Base-by-base conservation (phyloP, 1,140 invertebrate genomes). In the Drosophila bocki region DNA sequence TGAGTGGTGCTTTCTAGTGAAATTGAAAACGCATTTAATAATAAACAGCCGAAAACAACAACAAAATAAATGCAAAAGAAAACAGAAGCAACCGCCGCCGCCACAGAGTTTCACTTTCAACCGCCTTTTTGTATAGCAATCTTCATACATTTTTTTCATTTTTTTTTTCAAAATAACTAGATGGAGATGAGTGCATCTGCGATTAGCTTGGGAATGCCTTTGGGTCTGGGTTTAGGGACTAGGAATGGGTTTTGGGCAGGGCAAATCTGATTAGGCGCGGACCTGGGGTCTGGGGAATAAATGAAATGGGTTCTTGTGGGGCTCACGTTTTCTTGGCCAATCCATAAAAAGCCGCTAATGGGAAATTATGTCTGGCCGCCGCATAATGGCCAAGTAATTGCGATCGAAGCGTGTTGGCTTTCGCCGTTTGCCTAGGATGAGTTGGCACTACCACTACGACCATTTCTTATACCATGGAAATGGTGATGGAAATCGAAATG, bases 21-120 rank as follows among this genome's bases (percentile, higher is more conserved):
- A 88, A 88, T 88, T 88, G 84, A 88, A 88, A 88, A 90, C 84
- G 58, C 57, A 88, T 78, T 86, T 79, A 78, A 82, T 79, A 81
- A 78, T 61, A 82, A 50, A 26, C 26, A 58, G 45, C 37, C 42
- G 17, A 64, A 67, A 65, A 45, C 7, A 54, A 58, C 51, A 75
- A 32, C 4, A 51, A 51, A 51, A 29, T 29, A 33, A 51, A 33
- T 51, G 50, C 50, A 35, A 51, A 51, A 51, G 50, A 51, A 51
- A 83, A 84, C 59, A 63, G 39, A 75, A 76, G 29, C 22, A 32
- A 26, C 26, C 50, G 58, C 72, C 26, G 15, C 48, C 47, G 26
- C 47, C 48, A 69, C 77, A 87, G 80, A 67, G 76, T 90, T 87
- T 87, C 84, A 87, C 84, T 87, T 87, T 87, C 84, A 88, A 53